Evolutionary conservation across 2,888 invertebrate genomes (phyloP).

Genomic region (Nysson spinosus): DNA sequence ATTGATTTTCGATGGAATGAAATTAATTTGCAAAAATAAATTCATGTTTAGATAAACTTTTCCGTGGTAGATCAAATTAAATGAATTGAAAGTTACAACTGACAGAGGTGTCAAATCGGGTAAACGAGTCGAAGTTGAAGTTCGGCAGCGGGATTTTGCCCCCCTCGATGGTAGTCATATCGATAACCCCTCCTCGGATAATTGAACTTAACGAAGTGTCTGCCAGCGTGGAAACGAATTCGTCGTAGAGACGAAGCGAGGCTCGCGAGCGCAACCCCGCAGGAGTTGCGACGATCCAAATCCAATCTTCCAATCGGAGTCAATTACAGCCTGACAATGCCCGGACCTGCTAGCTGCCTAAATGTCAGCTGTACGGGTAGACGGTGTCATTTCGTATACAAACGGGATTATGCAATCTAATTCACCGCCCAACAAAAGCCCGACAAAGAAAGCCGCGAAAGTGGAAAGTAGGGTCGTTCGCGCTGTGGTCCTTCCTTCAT

Average conservation of each 20-base stretch:
- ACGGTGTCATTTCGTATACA: conserved; percentile 76
- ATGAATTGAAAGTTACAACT: too few species aligned
- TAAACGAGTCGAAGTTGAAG: conserved; percentile 34
- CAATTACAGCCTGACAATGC: conserved; percentile 75
- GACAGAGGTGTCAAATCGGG: conserved; percentile 31
- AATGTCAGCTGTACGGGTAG: conserved; percentile 73
- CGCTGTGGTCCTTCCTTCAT: conserved; percentile 26
- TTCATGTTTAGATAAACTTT: too few species aligned
- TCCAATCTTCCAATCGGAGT: conserved; percentile 77
- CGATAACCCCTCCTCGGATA: conserved; percentile 65
- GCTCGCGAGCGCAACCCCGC: conserved; percentile 38
- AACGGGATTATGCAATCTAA: conserved; percentile 77
- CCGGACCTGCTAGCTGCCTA: conserved; percentile 65
- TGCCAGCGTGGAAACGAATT: conserved; percentile 72
- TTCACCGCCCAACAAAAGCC: conserved; percentile 73
- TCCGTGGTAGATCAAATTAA: too few species aligned
- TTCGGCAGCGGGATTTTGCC: conserved; percentile 32
- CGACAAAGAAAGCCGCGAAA: conserved; percentile 60
- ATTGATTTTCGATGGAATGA: too few species aligned
- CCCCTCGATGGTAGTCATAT: conserved; percentile 54
- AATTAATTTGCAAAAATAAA: too few species aligned
- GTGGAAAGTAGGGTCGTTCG: conserved; percentile 45
- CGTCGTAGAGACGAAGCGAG: conserved; percentile 65
- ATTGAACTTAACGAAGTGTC: conserved; percentile 75
- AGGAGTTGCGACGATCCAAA: conserved; percentile 68